These are phyloP conservation scores for Chionomys nivalis DNA, from an alignment of 2,113 vertebrate species.

Conservation along the genomic window DNA sequence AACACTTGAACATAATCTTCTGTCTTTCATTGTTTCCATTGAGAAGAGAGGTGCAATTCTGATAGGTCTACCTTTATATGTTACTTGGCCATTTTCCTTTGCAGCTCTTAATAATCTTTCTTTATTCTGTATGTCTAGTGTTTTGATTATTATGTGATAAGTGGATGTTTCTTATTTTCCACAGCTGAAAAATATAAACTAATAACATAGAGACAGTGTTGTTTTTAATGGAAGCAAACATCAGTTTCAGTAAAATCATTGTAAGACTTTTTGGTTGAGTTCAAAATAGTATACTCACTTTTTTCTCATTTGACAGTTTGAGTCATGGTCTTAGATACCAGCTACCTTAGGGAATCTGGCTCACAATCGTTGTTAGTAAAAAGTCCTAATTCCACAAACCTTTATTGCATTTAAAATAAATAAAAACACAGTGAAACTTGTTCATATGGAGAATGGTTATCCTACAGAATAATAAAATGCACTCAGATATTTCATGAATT, in stretches of 20 bases:
- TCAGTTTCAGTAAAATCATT: slow-evolving; percentile 40
- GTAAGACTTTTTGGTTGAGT: slow-evolving; percentile 52
- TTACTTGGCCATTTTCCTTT: too few species aligned
- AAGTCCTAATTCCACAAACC: background rate
- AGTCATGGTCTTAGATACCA: slow-evolving; percentile 73
- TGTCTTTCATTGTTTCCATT: too few species aligned
- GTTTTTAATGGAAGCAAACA: slow-evolving; percentile 53
- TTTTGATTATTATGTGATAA: too few species aligned
- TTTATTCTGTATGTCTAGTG: too few species aligned
- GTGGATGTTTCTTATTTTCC: too few species aligned
- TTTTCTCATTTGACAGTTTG: slow-evolving; percentile 59
- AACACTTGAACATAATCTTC: too few species aligned
- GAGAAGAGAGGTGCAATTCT: too few species aligned
- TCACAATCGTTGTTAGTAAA: slow-evolving; percentile 12
- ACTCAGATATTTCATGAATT: background rate
- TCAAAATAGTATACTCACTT: slow-evolving; percentile 58
- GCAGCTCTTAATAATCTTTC: too few species aligned
- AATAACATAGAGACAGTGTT: slow-evolving; percentile 32
- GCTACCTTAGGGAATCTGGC: slow-evolving; percentile 49
- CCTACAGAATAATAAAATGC: slow-evolving; percentile 20
- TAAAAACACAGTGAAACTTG: slow-evolving; percentile 41
- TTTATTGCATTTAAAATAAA: background rate
- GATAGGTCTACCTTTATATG: too few species aligned
- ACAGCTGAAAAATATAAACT: background rate
- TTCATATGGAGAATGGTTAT: slow-evolving; percentile 24